These are phyloP conservation scores for Musca vetustissima DNA, from an alignment of 1,140 invertebrate genomes.

Conservation along the genomic window DNA sequence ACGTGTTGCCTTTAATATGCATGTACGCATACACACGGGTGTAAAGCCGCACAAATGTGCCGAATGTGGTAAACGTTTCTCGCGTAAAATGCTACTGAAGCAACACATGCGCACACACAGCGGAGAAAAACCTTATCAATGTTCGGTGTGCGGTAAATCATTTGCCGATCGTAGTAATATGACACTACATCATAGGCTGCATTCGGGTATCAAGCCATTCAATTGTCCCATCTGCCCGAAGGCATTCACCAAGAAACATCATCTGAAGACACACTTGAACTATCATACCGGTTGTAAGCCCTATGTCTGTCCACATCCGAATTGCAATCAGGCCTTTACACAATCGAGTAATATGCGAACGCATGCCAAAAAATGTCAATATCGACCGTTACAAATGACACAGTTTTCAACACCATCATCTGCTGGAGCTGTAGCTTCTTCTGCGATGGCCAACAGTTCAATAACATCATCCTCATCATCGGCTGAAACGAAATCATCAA, in stretches of 20 bases:
- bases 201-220: constrained; percentile 84
- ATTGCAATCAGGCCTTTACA: constrained; percentile 72
- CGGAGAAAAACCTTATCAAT: constrained; percentile 53
- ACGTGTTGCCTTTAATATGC: constrained; percentile 80
- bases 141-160: constrained; percentile 53
- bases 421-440: neutral
- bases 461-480: neutral
- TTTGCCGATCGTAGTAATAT: constrained; percentile 81
- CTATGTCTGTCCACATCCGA: constrained; percentile 71
- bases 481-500: neutral
- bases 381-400: constrained; percentile 42
- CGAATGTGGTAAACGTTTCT: constrained; percentile 84
- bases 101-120: constrained; percentile 77
- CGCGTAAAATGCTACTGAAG: constrained; percentile 77
- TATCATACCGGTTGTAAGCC: constrained; percentile 77
- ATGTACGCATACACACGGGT: constrained; percentile 76
- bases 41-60: constrained; percentile 84
- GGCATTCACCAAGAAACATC: constrained; percentile 84
- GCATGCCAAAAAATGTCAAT: constrained; percentile 71
- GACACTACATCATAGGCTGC: constrained; percentile 75
- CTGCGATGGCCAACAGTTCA: neutral
- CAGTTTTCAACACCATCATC: no score
- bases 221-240: constrained; percentile 82
- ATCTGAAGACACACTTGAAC: constrained; percentile 82
- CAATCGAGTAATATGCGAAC: constrained; percentile 80